Base-by-base conservation (phyloP, 2,797 vertebrate genomes). In the Intellagama lesueurii region DNA sequence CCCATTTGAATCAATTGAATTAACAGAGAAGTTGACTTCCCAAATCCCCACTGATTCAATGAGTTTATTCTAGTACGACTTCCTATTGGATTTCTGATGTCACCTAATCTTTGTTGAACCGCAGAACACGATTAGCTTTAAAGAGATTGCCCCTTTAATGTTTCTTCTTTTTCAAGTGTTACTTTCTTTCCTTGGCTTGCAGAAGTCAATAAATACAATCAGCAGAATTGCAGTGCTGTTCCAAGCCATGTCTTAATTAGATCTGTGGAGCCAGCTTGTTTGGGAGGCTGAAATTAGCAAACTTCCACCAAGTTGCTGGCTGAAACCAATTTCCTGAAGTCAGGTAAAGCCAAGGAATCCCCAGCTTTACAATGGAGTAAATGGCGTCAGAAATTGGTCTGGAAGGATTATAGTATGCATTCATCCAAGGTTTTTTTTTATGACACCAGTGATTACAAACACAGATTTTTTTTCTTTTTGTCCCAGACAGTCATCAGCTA, bases 341-440 rank as follows among this genome's bases (percentile, higher is more conserved):
- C 76, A 47, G 16, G 26, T 22, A 79, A 84, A 81, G 83, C 19
- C 85, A 87, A 78, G 79, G 87, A 91, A 90, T 89, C 87, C 72
- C 78, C 72, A 1, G 0, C 75, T 84, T 88, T 77, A 88, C 88
- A 88, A 89, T 75, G 79, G 26, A 40, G 75, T 30, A 86, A 70
- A 75, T 30, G 79, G 79, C 89, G 76, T 14, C 69, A 30, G 49
- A 44, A 89, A 83, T 60, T 83, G 81, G n/a, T 56, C 86, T 69
- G 77, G 32, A 68, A 73, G 19, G 28, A 49, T 17, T 75, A 88
- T 60, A 83, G 24, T 56, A 77, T 83, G 30, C 52, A 79, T 85
- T 87, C 87, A 89, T 77, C 83, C 47, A 89, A 47, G 84, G 84
- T 87, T 91, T 84, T 83, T 87, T 91, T 86, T 83, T 79, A 85